Evolutionary conservation across 1,140 invertebrate species (phyloP).

Genomic region (Dermatophagoides farinae): DNA sequence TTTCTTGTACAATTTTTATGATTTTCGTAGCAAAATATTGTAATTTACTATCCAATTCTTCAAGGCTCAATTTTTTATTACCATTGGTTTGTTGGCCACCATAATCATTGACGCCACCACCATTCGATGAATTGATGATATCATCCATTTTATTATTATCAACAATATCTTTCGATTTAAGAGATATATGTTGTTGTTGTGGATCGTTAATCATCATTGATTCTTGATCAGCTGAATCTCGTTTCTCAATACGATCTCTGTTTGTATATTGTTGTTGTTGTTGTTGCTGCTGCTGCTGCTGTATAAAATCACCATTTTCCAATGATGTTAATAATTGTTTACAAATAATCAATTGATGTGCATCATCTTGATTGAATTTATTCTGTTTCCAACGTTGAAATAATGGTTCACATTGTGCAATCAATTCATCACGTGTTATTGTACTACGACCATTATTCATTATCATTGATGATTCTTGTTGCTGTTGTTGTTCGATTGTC

Average conservation of each 20-base stretch:
- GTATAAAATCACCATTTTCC: no score
- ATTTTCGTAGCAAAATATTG: slow-evolving; percentile 8
- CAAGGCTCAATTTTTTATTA: background rate
- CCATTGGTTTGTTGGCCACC: background rate
- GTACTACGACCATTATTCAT: background rate
- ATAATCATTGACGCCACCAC: background rate
- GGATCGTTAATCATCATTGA: background rate
- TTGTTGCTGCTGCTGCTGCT: background rate
- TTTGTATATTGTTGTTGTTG: background rate
- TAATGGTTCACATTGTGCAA: background rate
- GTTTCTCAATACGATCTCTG: background rate
- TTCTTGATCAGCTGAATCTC: background rate
- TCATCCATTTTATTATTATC: background rate
- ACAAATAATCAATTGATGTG: background rate
- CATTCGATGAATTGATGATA: background rate
- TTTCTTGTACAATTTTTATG: slow-evolving; percentile 10
- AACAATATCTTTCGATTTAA: background rate
- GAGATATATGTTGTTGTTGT: background rate
- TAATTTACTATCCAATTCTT: slow-evolving; percentile 9
- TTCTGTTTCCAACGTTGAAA: background rate
- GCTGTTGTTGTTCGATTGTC: background rate
- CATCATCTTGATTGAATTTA: background rate
- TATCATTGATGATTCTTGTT: background rate
- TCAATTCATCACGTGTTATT: background rate
- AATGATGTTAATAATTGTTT: no score